Evolutionary conservation across 2,113 vertebrate genomes (phyloP).

Genomic region (Trachemys scripta): DNA sequence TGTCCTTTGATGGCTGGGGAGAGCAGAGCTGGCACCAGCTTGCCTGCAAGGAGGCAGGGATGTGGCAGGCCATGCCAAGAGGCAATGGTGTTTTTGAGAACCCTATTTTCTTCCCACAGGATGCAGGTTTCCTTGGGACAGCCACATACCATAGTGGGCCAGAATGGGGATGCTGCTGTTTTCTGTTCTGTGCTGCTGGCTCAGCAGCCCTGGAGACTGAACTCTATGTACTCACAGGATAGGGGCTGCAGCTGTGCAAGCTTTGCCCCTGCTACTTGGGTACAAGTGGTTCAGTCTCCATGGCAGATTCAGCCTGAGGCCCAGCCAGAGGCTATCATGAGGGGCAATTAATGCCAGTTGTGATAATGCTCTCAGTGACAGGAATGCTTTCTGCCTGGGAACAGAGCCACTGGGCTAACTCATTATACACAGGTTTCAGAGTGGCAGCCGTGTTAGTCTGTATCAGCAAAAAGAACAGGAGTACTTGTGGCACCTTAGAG

Average conservation of each 20-base stretch:
- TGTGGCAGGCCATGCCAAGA: neutral
- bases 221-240: neutral
- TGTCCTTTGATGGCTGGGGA: neutral
- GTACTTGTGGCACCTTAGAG: too few relatives aligned
- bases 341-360: neutral
- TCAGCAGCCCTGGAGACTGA: neutral
- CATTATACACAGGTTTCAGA: neutral
- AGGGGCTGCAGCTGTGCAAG: neutral
- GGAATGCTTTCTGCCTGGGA: neutral
- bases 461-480: too few relatives aligned
- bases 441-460: too few relatives aligned
- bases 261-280: neutral
- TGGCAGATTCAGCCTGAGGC: neutral
- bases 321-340: neutral
- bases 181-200: neutral
- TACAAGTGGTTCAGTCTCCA: neutral
- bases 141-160: too few relatives aligned
- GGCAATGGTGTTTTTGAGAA: neutral
- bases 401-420: neutral
- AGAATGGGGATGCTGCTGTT: too few relatives aligned
- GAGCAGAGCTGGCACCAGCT: neutral
- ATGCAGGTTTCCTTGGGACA: neutral
- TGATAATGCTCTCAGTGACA: neutral
- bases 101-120: neutral
- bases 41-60: neutral